These are phyloP conservation scores for Paramisgurnus dabryanus DNA, from an alignment of 2,113 vertebrate species.

Conservation along the genomic window DNA sequence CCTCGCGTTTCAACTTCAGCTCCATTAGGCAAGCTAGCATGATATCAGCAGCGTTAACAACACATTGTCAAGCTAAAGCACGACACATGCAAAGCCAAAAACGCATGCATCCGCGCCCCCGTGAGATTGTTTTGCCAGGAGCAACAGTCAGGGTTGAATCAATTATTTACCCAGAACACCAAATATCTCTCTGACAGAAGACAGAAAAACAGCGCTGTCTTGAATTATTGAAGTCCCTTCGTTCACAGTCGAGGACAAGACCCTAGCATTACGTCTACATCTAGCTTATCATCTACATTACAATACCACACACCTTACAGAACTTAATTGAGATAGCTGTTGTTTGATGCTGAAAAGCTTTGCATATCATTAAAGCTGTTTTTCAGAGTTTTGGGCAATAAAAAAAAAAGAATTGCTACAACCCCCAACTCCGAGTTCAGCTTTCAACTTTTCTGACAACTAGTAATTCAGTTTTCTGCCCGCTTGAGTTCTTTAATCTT, in stretches of 20 bases:
- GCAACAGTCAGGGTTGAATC: slow-evolving; percentile 33
- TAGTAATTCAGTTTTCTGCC: neutral
- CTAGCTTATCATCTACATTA: neutral
- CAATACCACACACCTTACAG: neutral
- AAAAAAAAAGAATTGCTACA: neutral
- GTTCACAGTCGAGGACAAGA: slow-evolving; percentile 43
- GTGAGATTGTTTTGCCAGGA: slow-evolving; percentile 10
- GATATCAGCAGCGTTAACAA: neutral
- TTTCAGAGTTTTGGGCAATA: neutral
- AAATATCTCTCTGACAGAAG: slow-evolving; percentile 43
- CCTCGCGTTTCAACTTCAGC: neutral
- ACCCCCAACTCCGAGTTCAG: neutral
- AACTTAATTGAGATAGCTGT: neutral
- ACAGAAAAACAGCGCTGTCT: neutral
- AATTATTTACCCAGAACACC: slow-evolving; percentile 57
- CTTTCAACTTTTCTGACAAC: slow-evolving; percentile 11
- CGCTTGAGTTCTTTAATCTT: slow-evolving; percentile 16
- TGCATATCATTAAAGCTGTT: slow-evolving; percentile 16
- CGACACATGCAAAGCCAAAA: slow-evolving; percentile 22
- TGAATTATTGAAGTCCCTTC: slow-evolving; percentile 54
- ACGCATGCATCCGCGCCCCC: neutral
- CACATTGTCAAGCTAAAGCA: neutral
- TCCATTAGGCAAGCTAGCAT: slow-evolving; percentile 10
- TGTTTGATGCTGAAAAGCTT: neutral
- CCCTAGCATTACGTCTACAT: neutral